Evolutionary conservation across 2,797 vertebrate genomes (phyloP).

Genomic region (Nasua narica): DNA sequence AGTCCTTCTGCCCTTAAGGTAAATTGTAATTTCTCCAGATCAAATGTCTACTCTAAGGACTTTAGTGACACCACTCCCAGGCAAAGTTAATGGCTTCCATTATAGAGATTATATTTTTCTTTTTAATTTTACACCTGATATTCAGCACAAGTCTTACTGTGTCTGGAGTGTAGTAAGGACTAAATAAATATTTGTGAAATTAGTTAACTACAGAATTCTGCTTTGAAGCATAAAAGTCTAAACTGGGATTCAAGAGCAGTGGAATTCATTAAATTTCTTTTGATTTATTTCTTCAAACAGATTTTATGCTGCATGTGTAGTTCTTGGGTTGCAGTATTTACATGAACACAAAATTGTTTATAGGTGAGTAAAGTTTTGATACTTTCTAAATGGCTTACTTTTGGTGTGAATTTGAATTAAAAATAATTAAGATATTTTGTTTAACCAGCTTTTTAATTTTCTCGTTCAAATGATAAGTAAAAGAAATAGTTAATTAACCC

Average conservation of each 20-base stretch:
- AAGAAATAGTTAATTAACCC: not conserved
- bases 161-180: not conserved
- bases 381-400: conserved; percentile 23
- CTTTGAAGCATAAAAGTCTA: conserved; percentile 42
- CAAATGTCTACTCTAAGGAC: not conserved
- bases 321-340: conserved; percentile 96
- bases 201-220: conserved; percentile 11
- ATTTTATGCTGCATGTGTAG: conserved; percentile 98
- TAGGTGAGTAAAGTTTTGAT: conserved; percentile 87
- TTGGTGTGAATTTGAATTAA: conserved; percentile 37
- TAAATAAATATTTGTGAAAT: conserved; percentile 43
- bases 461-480: not conserved
- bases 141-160: not conserved
- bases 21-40: not conserved
- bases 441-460: conserved; percentile 38
- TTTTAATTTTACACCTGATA: not conserved
- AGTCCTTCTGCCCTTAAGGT: not conserved
- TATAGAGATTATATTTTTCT: not conserved
- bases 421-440: conserved; percentile 40
- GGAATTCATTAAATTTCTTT: conserved; percentile 51
- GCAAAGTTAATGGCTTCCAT: not conserved
- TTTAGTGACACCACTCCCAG: not conserved
- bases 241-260: conserved; percentile 36
- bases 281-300: conserved; percentile 82
- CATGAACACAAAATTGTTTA: conserved; percentile 99